Evolutionary conservation across 2,113 vertebrate species (phyloP).

Genomic region (Dermatemys mawii): DNA sequence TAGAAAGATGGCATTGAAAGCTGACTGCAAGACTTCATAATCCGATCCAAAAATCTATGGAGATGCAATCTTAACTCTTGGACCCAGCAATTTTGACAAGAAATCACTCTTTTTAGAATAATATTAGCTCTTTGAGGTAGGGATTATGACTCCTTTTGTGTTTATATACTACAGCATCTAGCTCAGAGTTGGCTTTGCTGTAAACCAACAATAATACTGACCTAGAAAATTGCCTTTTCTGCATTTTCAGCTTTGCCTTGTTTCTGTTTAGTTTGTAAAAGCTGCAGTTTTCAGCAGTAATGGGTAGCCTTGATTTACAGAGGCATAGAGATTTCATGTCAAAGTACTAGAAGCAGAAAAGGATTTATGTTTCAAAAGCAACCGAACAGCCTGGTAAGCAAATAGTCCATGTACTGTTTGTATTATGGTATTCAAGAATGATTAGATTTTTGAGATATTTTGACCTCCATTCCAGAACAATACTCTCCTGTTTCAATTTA

Average conservation of each 20-base stretch:
- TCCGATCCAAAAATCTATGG: background rate
- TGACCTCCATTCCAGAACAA: no score
- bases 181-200: background rate
- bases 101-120: background rate
- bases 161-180: background rate
- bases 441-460: no score
- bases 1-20: background rate
- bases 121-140: accelerated
- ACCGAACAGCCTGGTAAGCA: background rate
- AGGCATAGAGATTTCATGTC: background rate
- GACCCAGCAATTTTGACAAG: background rate
- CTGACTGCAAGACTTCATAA: background rate
- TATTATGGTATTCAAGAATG: background rate
- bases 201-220: background rate
- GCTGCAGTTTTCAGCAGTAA: background rate
- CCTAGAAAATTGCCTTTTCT: background rate
- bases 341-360: background rate
- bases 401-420: background rate
- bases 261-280: background rate
- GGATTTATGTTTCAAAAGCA: background rate
- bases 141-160: background rate
- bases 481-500: background rate
- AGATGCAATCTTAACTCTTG: background rate
- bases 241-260: background rate
- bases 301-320: background rate